Evolutionary conservation across 2,797 vertebrate species (phyloP).

Genomic region (Oreochromis grahami): DNA sequence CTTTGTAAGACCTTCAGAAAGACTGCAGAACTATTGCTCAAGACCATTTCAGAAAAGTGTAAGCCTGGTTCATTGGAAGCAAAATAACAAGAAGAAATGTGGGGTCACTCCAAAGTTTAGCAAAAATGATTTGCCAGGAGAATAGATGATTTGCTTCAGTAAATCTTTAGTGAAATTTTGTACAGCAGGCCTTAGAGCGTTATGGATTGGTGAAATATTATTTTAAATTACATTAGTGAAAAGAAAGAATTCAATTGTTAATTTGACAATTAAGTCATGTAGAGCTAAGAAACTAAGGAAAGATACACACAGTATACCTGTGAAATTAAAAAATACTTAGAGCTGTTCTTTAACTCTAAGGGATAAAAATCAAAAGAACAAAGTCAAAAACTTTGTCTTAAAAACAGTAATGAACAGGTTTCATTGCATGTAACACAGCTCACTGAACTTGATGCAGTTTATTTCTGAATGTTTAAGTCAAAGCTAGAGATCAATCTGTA

Average conservation of each 20-base stretch:
- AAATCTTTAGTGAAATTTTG: neutral
- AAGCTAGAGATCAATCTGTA: neutral
- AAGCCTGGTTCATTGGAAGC: neutral
- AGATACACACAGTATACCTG: neutral
- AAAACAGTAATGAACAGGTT: neutral
- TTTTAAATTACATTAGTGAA: neutral
- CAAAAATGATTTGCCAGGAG: neutral
- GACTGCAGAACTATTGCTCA: neutral
- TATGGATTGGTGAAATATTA: neutral
- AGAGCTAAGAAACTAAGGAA: neutral
- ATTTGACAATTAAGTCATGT: neutral
- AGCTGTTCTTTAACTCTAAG: neutral
- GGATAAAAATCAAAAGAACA: neutral
- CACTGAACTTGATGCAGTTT: neutral
- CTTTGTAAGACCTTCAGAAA: neutral
- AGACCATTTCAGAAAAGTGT: neutral
- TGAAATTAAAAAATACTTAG: neutral
- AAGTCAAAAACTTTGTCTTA: neutral
- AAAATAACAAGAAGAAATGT: neutral
- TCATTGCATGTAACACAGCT: neutral
- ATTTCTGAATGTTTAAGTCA: neutral
- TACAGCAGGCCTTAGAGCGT: neutral
- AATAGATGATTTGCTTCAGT: neutral
- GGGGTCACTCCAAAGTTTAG: neutral
- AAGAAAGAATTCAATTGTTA: neutral